Conservation (phyloP, 2,113 vertebrate genomes). For the Gavia stellata region DNA sequence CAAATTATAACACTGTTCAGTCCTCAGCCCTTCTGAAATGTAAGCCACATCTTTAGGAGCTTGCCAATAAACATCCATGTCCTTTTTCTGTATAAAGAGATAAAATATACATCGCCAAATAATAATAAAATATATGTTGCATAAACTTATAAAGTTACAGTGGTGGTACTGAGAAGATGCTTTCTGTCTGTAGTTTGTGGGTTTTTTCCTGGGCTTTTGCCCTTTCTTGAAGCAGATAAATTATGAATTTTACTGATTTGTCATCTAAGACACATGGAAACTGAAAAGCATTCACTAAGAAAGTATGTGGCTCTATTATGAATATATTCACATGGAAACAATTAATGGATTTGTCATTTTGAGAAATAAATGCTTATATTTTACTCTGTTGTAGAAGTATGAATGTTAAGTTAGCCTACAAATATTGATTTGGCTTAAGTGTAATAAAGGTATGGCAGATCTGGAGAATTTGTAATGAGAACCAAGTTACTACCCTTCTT, state of each 20-base stretch:
- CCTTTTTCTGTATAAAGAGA: background rate
- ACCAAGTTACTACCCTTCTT: background rate
- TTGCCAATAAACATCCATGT: background rate
- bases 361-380: background rate
- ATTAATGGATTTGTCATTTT: background rate
- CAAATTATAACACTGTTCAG: background rate
- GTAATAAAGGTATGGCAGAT: background rate
- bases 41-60: background rate
- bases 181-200: background rate
- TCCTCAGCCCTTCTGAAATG: background rate
- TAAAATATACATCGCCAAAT: rapidly evolving
- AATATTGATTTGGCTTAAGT: too few species aligned
- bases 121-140: background rate
- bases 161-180: background rate
- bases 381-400: background rate
- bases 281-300: background rate
- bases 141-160: background rate
- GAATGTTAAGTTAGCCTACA: too few species aligned
- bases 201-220: background rate
- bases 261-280: background rate
- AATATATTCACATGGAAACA: background rate
- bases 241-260: background rate
- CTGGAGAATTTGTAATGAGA: background rate
- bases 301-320: background rate
- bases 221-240: background rate